Base-by-base conservation (phyloP, 2,113 vertebrate species). In the Piaya cayana region DNA sequence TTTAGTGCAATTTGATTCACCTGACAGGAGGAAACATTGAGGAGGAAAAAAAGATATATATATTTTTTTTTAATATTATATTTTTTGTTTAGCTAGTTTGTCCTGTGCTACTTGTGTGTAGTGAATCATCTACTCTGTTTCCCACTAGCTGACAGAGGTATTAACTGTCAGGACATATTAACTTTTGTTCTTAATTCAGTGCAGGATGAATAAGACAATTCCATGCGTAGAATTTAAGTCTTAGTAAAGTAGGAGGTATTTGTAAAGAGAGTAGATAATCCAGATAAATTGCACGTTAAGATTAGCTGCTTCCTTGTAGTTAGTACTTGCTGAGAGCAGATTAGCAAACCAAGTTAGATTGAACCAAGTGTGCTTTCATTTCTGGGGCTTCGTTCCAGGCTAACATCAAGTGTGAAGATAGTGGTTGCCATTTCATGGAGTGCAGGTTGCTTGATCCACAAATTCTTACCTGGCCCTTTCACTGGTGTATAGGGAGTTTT, bases 401-500 rank as follows among this genome's bases (percentile, higher is more conserved):
- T 58, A 27, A 52, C 43, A 27, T 20, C 0, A 1, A 71, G 32
- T 16, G 15, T 8, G 10, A 62, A 52, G 70, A 74, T 5, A 7
- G 15, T 43, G 22, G 25, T 64, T 85, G 47, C 62, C 62, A 8
- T 81, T 93, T 89, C 34, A 18, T 12, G 17, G 34, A 17, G 19
- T 50, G 19, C 56, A n/a, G 18, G n/a, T 68, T 90, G 70, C 71
- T 11, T 9, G 11, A 91, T 62, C 56, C 11, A 10, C 11, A 10
- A 34, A 30, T 65, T 84, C 65, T 37, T 78, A n/a, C 59, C 36
- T 76, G 58, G 34, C 21, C 25, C 43, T 86, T 81, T 59, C 10
- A 5, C 20, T 79, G 39, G 4, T 3, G 0, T 52, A 13, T 0
- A 0, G 22, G n/a, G 22, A 72, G 21, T 30, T 92, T 69, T 74